Evolutionary conservation across 2,888 invertebrate species (phyloP).

Genomic region (Tachina fera): DNA sequence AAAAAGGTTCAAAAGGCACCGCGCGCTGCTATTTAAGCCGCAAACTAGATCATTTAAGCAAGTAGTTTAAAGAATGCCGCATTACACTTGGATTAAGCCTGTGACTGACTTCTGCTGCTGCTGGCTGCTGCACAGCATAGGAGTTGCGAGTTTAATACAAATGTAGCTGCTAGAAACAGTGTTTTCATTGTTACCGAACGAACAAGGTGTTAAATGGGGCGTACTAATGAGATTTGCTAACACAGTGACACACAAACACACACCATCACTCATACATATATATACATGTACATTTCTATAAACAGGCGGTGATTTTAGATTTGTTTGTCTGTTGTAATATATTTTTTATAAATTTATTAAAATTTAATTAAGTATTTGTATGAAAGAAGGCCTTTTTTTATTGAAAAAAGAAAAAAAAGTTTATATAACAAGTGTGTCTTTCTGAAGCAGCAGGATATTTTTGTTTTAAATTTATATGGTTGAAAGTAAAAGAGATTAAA

Average conservation of each 20-base stretch:
- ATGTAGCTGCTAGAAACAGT: slow-evolving; percentile 6
- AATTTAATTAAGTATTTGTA: neutral
- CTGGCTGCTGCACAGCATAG: slow-evolving; percentile 1
- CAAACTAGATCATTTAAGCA: slow-evolving; percentile 57
- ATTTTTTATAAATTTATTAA: slow-evolving; percentile 43
- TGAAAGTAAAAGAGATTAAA: neutral
- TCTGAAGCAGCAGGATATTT: slow-evolving; percentile 45
- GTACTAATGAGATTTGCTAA: slow-evolving; percentile 80
- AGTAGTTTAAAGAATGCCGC: slow-evolving; percentile 1
- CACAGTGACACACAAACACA: slow-evolving; percentile 52
- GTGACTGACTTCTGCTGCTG: neutral
- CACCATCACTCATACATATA: slow-evolving; percentile 17
- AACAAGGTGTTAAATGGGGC: slow-evolving; percentile 81
- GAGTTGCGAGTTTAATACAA: slow-evolving; percentile 14
- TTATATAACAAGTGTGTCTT: slow-evolving; percentile 56
- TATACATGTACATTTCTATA: neutral
- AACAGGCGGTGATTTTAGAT: slow-evolving; percentile 26
- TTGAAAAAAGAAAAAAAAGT: neutral
- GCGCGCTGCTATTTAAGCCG: slow-evolving; percentile 34
- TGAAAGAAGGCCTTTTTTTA: slow-evolving; percentile 14
- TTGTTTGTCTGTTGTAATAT: neutral
- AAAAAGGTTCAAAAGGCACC: slow-evolving; percentile 32
- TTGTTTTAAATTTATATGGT: slow-evolving; percentile 63
- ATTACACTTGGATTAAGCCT: slow-evolving; percentile 63
- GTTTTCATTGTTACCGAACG: slow-evolving; percentile 65